Conservation (phyloP, 2,797 vertebrate species). For the Halcyon smyrnensis region DNA sequence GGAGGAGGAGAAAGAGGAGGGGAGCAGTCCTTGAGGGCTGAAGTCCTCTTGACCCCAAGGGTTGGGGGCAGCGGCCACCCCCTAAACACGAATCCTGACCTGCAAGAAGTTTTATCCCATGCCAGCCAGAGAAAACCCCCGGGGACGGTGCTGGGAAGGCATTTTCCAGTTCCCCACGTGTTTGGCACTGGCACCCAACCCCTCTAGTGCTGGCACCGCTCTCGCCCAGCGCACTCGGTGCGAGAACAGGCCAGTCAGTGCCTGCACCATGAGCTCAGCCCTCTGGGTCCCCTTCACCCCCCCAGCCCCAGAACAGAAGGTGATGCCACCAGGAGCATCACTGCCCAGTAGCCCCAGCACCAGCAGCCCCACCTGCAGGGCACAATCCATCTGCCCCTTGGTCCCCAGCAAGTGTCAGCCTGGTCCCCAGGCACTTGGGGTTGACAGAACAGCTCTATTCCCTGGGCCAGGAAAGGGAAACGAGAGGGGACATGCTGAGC, state of each 20-base stretch:
- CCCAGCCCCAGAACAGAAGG: rapidly evolving
- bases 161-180: background rate
- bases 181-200: background rate
- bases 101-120: rapidly evolving
- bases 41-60: background rate
- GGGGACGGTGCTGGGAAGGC: background rate
- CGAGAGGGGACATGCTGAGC: rapidly evolving
- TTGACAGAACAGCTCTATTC: background rate
- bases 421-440: rapidly evolving
- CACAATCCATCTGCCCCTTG: background rate
- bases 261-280: background rate
- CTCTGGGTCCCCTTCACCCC: background rate
- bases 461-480: background rate
- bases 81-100: background rate
- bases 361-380: rapidly evolving
- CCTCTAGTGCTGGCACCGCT: background rate
- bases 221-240: rapidly evolving
- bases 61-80: background rate
- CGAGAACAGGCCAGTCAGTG: background rate
- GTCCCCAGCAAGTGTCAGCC: background rate
- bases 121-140: background rate
- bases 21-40: background rate
- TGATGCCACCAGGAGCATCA: rapidly evolving
- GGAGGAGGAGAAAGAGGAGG: background rate
- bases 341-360: background rate